phyloP scores from a whole-genome alignment of 2,888 invertebrate genomes.

The Caenorhabditis plicata region DNA sequence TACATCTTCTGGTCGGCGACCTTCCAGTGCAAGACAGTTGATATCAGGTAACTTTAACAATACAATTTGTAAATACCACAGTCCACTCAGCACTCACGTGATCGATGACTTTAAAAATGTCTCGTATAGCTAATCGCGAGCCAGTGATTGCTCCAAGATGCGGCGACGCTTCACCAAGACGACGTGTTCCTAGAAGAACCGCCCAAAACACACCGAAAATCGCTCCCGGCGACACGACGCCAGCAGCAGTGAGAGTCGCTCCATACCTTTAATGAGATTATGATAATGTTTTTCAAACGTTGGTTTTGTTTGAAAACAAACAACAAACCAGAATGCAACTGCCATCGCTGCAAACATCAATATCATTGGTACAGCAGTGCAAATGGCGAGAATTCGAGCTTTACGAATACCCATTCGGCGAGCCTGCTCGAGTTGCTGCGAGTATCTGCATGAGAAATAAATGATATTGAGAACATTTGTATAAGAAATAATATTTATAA shows the following conservation, averaged over 20 bases:
- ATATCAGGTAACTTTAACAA: slow-evolving; percentile 68
- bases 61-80: slow-evolving; percentile 50
- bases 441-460: slow-evolving; percentile 38
- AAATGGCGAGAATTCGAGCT: slow-evolving; percentile 54
- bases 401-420: slow-evolving; percentile 64
- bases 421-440: slow-evolving; percentile 60
- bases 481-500: background rate
- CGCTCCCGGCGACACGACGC: slow-evolving; percentile 48
- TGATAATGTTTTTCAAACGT: no score
- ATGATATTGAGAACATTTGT: background rate
- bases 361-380: slow-evolving; percentile 54
- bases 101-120: slow-evolving; percentile 69
- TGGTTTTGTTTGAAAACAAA: slow-evolving; percentile 1
- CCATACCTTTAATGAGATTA: slow-evolving; percentile 40
- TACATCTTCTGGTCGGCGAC: slow-evolving; percentile 66
- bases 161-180: slow-evolving; percentile 80
- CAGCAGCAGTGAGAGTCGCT: slow-evolving; percentile 39
- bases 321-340: slow-evolving; percentile 59
- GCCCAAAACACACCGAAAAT: slow-evolving; percentile 59
- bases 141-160: slow-evolving; percentile 79
- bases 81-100: slow-evolving; percentile 62
- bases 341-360: slow-evolving; percentile 66
- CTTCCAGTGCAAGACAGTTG: slow-evolving; percentile 67
- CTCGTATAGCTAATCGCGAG: slow-evolving; percentile 78
- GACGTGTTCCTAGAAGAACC: slow-evolving; percentile 66